A percentile compares a stretch with the other conserved stretches of the same genome.
These are phyloP conservation scores for Danio aesculapii DNA, from an alignment of 2,797 vertebrate genomes.

Conservation along the genomic window DNA sequence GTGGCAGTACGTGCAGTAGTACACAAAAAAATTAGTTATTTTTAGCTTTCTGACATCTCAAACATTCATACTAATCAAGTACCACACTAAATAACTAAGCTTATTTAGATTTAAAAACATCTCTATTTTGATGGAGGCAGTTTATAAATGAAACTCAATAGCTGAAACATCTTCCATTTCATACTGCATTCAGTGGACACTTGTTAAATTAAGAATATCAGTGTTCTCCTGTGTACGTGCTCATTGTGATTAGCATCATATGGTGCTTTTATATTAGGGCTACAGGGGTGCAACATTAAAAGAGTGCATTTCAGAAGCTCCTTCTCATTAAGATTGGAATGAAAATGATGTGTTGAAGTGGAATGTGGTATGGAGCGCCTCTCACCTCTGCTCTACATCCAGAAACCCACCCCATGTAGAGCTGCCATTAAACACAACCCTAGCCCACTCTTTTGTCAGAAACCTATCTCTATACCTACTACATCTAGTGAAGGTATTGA, in stretches of 20 bases:
- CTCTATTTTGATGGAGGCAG: background rate
- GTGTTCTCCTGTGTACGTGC: background rate
- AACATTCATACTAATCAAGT: background rate
- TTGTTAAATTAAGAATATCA: background rate
- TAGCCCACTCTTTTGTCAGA: conserved; percentile 55
- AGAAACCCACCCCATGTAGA: conserved; percentile 59
- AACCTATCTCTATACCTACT: conserved; percentile 54
- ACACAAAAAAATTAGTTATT: background rate
- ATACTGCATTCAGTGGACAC: background rate
- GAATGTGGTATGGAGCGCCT: conserved; percentile 53
- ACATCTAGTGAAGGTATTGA: conserved; percentile 57
- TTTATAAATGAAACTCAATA: background rate
- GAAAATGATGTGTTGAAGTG: conserved; percentile 64
- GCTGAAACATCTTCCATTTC: background rate
- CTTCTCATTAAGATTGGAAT: conserved; percentile 53
- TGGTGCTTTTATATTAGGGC: conserved; percentile 39
- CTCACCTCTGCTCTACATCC: conserved; percentile 52
- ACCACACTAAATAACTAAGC: background rate
- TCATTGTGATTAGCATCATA: conserved; percentile 7
- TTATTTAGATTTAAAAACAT: background rate
- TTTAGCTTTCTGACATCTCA: background rate
- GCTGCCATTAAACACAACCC: conserved; percentile 73
- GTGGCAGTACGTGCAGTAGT: too few relatives aligned
- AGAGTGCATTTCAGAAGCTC: conserved; percentile 54
- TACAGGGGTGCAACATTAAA: conserved; percentile 43